Evolutionary conservation across 2,113 vertebrate genomes (phyloP), one percentile per base, ranked within the genome.

Genomic region (Dunckerocampus dactyliophorus): DNA sequence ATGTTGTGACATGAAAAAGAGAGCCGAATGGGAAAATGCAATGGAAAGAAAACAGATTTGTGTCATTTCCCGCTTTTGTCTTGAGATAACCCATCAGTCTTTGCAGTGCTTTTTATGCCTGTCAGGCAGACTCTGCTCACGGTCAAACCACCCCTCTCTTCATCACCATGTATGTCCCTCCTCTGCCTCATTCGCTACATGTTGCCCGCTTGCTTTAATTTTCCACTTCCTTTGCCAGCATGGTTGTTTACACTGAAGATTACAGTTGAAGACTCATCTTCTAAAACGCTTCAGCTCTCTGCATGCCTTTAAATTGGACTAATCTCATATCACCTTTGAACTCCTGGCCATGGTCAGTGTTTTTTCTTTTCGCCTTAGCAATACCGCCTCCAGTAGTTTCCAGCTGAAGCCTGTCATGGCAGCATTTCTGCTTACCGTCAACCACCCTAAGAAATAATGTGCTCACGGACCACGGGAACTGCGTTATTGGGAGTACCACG

Each of bases 41-140:
- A 34, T 6, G 24, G 28, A 56, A 47, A 65, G 20, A 47, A 34
- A 72, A 57, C 47, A 64, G 59, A 63, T 72, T 63, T 43, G 43
- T 60, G 64, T 49, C 63, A 73, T 73, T 82, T 79, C 73, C 79
- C 65, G 71, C 34, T 46, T 76, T 77, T 64, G 43, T 69, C 66
- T 63, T 43, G 65, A 79, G 68, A 79, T 56, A 65, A 39, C 62
- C 60, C 71, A 64, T 66, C 34, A 17, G 74, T 59, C 77, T 63
- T 47, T 8, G 15, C 69, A 49, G 50, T 2, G 28, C 51, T 65
- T 71, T 75, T 65, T 63, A 64, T n/a, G 13, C 71, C 70, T 62
- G 39, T 28, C 59, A 64, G 74, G 67, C 53, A n/a, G 54, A 47
- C 46, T 72, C 63, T 71, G 83, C 50, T 85, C 66, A 66, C 52